Evolutionary conservation across 35 echinoderm and acorn worm genomes (phyloP), one percentile per base, ranked within the genome.

Genomic region (Amphiura filiformis): DNA sequence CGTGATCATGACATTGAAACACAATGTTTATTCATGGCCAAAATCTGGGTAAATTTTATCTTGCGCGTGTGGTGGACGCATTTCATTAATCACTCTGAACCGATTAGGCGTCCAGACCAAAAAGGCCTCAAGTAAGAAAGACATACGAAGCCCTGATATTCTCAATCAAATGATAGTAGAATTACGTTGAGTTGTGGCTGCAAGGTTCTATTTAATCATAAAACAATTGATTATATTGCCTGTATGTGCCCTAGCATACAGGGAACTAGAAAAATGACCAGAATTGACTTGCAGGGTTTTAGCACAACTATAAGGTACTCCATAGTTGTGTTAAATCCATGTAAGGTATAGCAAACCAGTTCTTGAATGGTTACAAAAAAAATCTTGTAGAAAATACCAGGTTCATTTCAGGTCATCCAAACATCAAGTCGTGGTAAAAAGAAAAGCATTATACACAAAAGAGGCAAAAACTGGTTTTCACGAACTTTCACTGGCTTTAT

Each of bases 191-290:
- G 61, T 70, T 70, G 61, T 70, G 1, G 28, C 17, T 70, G 61
- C 61, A 70, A 70, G 61, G 11, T 18, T 70, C 61, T 70, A 70
- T 70, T 70, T 70, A 70, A 70, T 70, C 61, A 70, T 70, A 70
- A 70, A 70, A 70, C 61, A 70, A 70, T 70, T 70, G 61, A 70
- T 70, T 11, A 70, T 13, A 70, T 70, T 70, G 9, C 61, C 28
- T 70, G 17, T 70, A 70, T 70, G 61, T 70, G 61, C 61, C 26
- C 1, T 2, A 70, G 61, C 61, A 70, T 70, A 70, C 26, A 70
- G 28, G 61, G 7, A 70, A 70, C 2, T 26, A 4, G 26, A 70
- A n/a, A 70, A 15, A n/a, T 70, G 61, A 70, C 61, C 61, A 1
- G 41, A 47, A 4, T 4, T 47, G 17, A 9, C 41, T 47, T 4